A percentile compares a stretch with the other conserved stretches of the same genome.
These are phyloP conservation scores for Oeneis ivallda DNA, from an alignment of 2,888 invertebrate genomes.

Conservation along the genomic window DNA sequence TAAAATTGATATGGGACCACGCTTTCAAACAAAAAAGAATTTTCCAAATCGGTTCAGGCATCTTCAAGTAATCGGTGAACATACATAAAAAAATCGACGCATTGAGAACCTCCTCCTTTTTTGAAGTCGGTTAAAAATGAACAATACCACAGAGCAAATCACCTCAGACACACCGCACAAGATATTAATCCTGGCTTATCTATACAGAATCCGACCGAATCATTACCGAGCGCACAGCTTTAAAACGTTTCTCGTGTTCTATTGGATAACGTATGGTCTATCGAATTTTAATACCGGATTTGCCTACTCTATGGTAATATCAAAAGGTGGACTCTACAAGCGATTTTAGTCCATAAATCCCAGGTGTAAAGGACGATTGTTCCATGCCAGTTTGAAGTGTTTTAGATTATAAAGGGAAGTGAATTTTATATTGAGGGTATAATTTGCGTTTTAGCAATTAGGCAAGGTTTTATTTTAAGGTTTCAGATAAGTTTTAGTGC, in stretches of 20 bases:
- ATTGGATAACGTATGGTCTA: slow-evolving; percentile 70
- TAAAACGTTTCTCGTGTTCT: slow-evolving; percentile 74
- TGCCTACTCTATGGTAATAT: slow-evolving; percentile 62
- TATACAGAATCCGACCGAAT: slow-evolving; percentile 43
- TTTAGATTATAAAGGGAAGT: slow-evolving; percentile 31
- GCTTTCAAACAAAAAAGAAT: too few relatives aligned
- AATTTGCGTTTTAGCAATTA: slow-evolving; percentile 31
- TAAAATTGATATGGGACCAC: too few relatives aligned
- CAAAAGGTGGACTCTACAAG: slow-evolving; percentile 48
- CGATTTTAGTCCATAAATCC: slow-evolving; percentile 56
- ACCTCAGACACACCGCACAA: slow-evolving; percentile 16
- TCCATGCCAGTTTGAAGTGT: slow-evolving; percentile 25
- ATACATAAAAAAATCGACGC: too few relatives aligned
- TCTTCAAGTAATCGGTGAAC: too few relatives aligned
- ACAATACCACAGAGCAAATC: slow-evolving; percentile 22
- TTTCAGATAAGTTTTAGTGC: background rate
- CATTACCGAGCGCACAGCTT: slow-evolving; percentile 53
- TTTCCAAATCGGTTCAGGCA: too few relatives aligned
- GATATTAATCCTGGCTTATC: slow-evolving; percentile 41
- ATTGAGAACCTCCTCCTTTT: too few relatives aligned
- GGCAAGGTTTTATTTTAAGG: slow-evolving; percentile 3
- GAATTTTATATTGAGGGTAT: slow-evolving; percentile 31
- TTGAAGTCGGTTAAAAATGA: too few relatives aligned
- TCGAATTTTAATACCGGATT: slow-evolving; percentile 75
- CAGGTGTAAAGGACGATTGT: slow-evolving; percentile 41